Base-by-base conservation (phyloP, 2,113 vertebrate genomes). In the Lonchura striata region DNA sequence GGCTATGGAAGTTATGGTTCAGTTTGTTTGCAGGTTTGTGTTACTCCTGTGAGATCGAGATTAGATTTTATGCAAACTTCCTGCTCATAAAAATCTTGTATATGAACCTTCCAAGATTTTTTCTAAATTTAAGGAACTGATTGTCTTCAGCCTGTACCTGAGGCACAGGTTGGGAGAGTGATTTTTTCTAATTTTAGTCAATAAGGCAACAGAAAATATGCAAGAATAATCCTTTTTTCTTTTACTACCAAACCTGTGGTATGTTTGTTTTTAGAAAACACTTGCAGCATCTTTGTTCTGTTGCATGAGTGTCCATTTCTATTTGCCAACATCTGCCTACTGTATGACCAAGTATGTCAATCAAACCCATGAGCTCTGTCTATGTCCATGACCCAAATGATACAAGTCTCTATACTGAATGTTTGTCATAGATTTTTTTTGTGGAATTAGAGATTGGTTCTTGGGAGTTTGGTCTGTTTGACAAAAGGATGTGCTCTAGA, bases 331-430 rank as follows among this genome's bases (percentile, higher is more conserved):
- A 68, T 23, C 30, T 90, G 46, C 11, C 37, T 7, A 5, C 16
- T 37, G 0, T 46, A 25, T 25, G 30, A 31, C 7, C 23, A 35
- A 35, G 11, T 35, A 15, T 6, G 18, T 37, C 57, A 69, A 37
- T 8, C 25, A 79, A 78, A 56, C 18, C 18, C 24, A 8, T 10
- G 56, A 69, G 11, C 18, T 79, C 33, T 47, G 11, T 47, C 33
- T 47, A 13, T 47, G 19, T 17, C 20, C 8, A 10, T 76, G 31
- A 70, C 16, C 10, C n/a, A 35, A 24, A 12, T 39, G 31, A 37
- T 46, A 37, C 0, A 2, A 41, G 6, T 53, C 30, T 42, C 18
- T 52, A 4, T 19, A 12, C 18, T 56, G 41, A 85, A 42, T 0
- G 1, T 5, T 76, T 82, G 22, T 22, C 30, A 52, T 39, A 35